Percentiles rank a stretch among this genome's conserved stretches.
Evolutionary conservation across 2,113 vertebrate species (phyloP).

Genomic region (Gasterosteus nipponicus): DNA sequence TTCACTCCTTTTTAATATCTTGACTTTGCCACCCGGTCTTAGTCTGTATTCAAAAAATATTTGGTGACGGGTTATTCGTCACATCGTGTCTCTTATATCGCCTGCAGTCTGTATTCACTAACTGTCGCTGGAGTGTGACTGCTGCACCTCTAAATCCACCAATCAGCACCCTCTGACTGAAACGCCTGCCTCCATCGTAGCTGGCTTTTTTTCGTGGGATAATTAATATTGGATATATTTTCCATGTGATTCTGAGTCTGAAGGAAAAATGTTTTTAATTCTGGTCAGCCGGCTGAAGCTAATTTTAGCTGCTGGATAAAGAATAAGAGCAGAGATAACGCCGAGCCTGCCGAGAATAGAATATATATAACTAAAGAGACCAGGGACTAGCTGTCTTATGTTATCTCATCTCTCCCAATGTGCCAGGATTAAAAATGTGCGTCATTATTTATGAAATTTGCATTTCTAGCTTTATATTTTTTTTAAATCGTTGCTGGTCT

Average conservation of each 20-base stretch:
- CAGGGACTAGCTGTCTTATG: not conserved
- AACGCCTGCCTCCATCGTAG: constrained; percentile 12
- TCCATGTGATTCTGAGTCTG: constrained; percentile 21
- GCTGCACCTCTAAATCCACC: constrained; percentile 9
- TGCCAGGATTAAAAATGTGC: constrained; percentile 2
- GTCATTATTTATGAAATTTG: not conserved
- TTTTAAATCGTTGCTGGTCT: not conserved
- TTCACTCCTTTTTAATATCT: not conserved
- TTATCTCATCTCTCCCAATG: constrained; percentile 9
- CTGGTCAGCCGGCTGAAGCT: constrained; percentile 36
- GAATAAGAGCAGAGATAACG: constrained; percentile 12
- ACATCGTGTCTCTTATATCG: constrained; percentile 8
- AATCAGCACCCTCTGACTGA: not conserved
- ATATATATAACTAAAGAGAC: not conserved
- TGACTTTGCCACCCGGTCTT: not conserved
- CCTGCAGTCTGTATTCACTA: constrained; percentile 26
- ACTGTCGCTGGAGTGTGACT: constrained; percentile 16
- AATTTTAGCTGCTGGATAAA: constrained; percentile 44
- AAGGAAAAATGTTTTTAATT: constrained; percentile 41
- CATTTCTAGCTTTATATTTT: not conserved
- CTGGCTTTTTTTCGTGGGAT: constrained; percentile 22
- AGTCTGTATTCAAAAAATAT: not conserved
- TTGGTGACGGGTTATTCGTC: not conserved
- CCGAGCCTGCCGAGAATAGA: not conserved
- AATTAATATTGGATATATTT: constrained; percentile 45